These are phyloP conservation scores for Idaea biselata DNA, from an alignment of 2,888 invertebrate genomes.

Conservation along the genomic window DNA sequence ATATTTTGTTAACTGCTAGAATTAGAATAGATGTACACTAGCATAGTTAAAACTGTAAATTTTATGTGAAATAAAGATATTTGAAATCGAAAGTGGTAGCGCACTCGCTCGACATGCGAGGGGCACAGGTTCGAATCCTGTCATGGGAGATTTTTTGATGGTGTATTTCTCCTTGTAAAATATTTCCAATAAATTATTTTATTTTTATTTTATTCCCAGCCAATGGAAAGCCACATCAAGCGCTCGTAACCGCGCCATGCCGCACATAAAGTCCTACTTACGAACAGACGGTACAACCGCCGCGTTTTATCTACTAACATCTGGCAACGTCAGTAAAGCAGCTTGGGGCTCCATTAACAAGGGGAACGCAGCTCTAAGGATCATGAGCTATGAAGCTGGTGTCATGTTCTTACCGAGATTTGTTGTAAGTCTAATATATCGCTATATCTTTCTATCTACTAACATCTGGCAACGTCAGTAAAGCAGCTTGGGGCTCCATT, in stretches of 20 bases:
- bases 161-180: too few species aligned
- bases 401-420: slow-evolving; percentile 92
- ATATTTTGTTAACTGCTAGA: too few species aligned
- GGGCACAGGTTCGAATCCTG: slow-evolving; percentile 2
- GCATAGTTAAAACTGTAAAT: too few species aligned
- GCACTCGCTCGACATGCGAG: too few species aligned
- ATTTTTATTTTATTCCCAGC: slow-evolving; percentile 60
- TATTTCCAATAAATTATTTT: neutral
- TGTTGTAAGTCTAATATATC: slow-evolving; percentile 82
- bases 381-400: slow-evolving; percentile 95
- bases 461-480: slow-evolving; percentile 95
- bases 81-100: too few species aligned
- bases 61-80: too few species aligned
- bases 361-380: slow-evolving; percentile 77
- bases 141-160: too few species aligned
- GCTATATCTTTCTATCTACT: too few species aligned
- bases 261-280: slow-evolving; percentile 96
- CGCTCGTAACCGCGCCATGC: slow-evolving; percentile 91
- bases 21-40: too few species aligned
- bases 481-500: neutral
- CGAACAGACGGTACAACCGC: slow-evolving; percentile 85
- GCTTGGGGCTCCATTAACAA: slow-evolving; percentile 89
- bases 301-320: slow-evolving; percentile 94
- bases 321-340: slow-evolving; percentile 97
- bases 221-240: slow-evolving; percentile 90